Base-by-base conservation (phyloP, 2,113 vertebrate species). In the Beaufortia kweichowensis region DNA sequence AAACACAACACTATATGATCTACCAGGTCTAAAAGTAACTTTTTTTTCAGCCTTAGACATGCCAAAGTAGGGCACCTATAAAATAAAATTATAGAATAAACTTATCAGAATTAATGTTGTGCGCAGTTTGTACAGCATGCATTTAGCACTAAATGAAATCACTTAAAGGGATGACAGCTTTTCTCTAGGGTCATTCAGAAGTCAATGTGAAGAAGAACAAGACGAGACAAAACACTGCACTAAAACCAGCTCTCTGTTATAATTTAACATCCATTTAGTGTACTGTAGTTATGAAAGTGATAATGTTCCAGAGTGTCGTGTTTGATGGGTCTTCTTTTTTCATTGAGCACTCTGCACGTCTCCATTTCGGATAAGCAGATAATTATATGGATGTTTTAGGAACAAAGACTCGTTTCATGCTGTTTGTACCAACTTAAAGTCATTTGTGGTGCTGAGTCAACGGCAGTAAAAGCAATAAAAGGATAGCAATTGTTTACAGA, bases 251-350 rank as follows among this genome's bases (percentile, higher is more conserved):
- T 43, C 53, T 57, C 24, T 21, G 11, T 59, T 66, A 60, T 77
- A 46, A 60, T 81, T 86, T 82, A 73, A 59, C 75, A 73, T 66
- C 67, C 56, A 3, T 55, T 76, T 80, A 72, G 33, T 41, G 63
- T 79, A 69, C 39, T 46, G 63, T 80, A 78, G 72, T 79, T 84
- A 82, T 82, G 85, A 88, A 86, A 82, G 81, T 50, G 35, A 77
- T 67, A 76, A 76, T 77, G 39, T 12, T 29, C n/a, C 17, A 72
- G 24, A 74, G 67, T 50, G 26, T 73, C 41, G n/a, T n/a, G n/a
- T n/a, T n/a, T n/a, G n/a, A n/a, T n/a, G n/a, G n/a, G n/a, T n/a
- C n/a, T n/a, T 56, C 79, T 28, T 60, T 50, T 33, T 29, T 41
- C 28, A 33, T 33, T 21, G 61, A 61, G 50, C 29, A 23, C 35